phyloP scores from a whole-genome alignment of 2,797 vertebrate species.

The Yasuhikotakia modesta region DNA sequence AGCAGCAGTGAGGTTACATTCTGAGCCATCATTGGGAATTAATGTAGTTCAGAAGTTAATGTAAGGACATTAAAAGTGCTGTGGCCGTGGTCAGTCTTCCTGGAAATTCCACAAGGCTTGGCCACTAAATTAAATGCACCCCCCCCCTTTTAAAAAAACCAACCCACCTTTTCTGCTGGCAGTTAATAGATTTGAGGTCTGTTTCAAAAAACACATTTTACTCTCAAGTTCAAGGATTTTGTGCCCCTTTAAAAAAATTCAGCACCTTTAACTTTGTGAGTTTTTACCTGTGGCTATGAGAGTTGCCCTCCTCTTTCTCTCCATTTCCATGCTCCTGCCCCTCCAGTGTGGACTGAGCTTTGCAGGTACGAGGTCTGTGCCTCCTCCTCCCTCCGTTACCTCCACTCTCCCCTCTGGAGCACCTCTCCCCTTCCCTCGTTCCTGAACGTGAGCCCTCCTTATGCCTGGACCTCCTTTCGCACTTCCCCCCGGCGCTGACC shows the following conservation, averaged over 20 bases:
- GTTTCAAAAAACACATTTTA: no score
- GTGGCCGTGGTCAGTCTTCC: no score
- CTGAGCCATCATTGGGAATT: neutral
- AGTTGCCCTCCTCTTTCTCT: slow-evolving; percentile 72
- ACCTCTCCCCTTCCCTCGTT: slow-evolving; percentile 75
- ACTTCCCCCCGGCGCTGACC: slow-evolving; percentile 64
- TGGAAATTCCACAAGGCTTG: neutral
- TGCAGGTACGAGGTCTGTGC: slow-evolving; percentile 76
- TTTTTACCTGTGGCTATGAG: slow-evolving; percentile 77
- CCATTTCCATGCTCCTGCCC: slow-evolving; percentile 70
- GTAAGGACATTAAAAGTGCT: no score
- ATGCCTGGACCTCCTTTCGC: slow-evolving; percentile 79
- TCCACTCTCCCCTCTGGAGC: slow-evolving; percentile 71
- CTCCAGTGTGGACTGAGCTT: slow-evolving; percentile 72
- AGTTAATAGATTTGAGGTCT: no score
- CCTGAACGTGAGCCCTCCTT: slow-evolving; percentile 76
- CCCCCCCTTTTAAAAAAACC: neutral
- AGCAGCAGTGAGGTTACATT: neutral
- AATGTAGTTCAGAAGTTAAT: no score
- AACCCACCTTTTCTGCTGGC: no score
- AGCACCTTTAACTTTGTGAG: neutral
- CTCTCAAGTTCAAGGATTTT: no score
- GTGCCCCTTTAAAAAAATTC: neutral
- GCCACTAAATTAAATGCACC: no score
- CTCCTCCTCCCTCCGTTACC: slow-evolving; percentile 77